Evolutionary conservation across 2,888 invertebrate genomes (phyloP).

Genomic region (Brachylomia viminalis): DNA sequence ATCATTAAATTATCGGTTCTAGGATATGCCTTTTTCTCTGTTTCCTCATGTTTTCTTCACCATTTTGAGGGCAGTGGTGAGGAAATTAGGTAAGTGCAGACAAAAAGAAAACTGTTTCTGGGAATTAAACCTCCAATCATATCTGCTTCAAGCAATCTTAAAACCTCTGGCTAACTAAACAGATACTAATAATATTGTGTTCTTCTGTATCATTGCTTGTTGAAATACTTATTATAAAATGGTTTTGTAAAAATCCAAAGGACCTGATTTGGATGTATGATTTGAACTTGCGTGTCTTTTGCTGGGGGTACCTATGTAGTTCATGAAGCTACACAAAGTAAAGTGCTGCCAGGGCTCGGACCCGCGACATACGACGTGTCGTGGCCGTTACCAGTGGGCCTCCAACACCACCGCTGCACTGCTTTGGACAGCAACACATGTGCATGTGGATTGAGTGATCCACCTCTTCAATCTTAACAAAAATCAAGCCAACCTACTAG

Average conservation of each 20-base stretch:
- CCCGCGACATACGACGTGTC: neutral
- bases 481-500: too few relatives aligned
- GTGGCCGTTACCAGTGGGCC: neutral
- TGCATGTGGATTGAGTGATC: too few relatives aligned
- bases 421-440: too few relatives aligned
- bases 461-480: too few relatives aligned
- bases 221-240: neutral
- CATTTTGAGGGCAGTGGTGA: neutral
- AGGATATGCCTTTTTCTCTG: neutral
- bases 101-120: neutral
- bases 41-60: neutral
- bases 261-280: neutral
- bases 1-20: neutral
- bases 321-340: neutral
- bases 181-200: neutral
- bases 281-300: neutral
- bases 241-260: neutral
- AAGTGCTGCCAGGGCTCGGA: neutral
- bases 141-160: neutral
- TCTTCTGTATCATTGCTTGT: neutral
- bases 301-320: neutral
- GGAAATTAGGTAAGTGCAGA: neutral
- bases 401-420: too few relatives aligned
- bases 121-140: neutral
- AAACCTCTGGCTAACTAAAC: neutral